Conservation (phyloP, 30 jellyfish, hydroid and myxozoan species). For the Aurelia aurita region DNA sequence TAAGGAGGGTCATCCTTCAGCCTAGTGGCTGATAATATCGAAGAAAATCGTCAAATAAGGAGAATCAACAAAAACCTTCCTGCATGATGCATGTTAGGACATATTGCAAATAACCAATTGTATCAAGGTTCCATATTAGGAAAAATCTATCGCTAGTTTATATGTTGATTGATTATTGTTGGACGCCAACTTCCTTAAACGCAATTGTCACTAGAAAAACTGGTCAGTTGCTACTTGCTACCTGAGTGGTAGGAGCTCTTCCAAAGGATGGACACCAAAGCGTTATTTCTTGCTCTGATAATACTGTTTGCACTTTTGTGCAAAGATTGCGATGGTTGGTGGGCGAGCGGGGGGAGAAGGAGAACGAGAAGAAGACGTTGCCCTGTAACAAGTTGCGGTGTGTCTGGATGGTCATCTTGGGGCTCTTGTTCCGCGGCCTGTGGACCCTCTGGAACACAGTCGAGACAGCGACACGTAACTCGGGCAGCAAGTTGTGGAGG, state of each 20-base stretch:
- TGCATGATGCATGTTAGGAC: too few species aligned
- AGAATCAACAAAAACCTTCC: too few species aligned
- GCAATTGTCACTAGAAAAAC: too few species aligned
- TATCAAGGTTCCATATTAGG: too few species aligned
- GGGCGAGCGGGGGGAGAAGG: slow-evolving; percentile 14
- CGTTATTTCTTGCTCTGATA: neutral
- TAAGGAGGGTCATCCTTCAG: too few species aligned
- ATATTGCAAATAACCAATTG: too few species aligned
- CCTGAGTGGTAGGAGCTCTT: slow-evolving; percentile 41
- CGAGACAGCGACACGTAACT: slow-evolving; percentile 41
- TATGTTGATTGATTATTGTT: too few species aligned
- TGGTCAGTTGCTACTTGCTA: slow-evolving; percentile 14
- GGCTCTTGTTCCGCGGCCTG: slow-evolving; percentile 42
- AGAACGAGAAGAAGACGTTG: slow-evolving; percentile 58
- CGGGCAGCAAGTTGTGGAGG: slow-evolving; percentile 70
- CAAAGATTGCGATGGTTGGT: slow-evolving; percentile 50
- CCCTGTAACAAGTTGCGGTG: slow-evolving; percentile 43
- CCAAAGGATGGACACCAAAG: neutral
- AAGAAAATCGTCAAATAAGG: too few species aligned
- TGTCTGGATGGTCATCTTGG: slow-evolving; percentile 58
- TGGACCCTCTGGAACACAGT: slow-evolving; percentile 63
- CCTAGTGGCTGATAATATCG: too few species aligned
- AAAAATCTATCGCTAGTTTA: too few species aligned
- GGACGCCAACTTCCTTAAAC: too few species aligned
- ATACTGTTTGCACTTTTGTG: neutral